These are phyloP conservation scores for Actinia tenebrosa DNA, from an alignment of 64 coral and sea anemone genomes.

Conservation along the genomic window DNA sequence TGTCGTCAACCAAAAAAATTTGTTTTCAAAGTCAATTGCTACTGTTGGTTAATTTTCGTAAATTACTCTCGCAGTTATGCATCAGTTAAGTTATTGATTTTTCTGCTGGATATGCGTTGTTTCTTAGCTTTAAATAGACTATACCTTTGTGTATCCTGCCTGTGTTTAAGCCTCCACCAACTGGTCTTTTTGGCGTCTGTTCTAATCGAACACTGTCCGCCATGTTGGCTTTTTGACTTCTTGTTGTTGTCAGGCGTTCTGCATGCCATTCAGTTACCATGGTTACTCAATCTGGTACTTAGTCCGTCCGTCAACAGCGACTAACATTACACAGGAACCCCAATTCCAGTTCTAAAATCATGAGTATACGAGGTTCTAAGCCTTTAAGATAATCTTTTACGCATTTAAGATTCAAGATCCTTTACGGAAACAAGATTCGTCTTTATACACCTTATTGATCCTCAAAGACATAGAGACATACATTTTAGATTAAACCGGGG, in stretches of 20 bases:
- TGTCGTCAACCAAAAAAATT: not conserved
- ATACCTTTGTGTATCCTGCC: slow-evolving; percentile 88
- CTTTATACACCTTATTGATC: too few relatives aligned
- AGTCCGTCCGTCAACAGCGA: not conserved
- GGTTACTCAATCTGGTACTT: not conserved
- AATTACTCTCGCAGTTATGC: too few relatives aligned
- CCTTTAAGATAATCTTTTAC: too few relatives aligned
- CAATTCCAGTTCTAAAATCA: not conserved
- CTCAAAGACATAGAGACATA: too few relatives aligned
- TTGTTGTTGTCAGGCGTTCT: not conserved
- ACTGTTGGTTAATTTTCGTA: too few relatives aligned
- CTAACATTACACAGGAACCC: not conserved
- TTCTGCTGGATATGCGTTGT: not conserved
- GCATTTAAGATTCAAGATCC: too few relatives aligned
- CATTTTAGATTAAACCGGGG: too few relatives aligned
- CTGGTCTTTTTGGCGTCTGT: slow-evolving; percentile 64
- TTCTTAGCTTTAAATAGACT: not conserved
- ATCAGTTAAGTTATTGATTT: not conserved
- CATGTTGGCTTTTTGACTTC: slow-evolving; percentile 50
- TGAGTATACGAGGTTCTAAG: too few relatives aligned
- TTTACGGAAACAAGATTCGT: too few relatives aligned
- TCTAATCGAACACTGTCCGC: slow-evolving; percentile 85
- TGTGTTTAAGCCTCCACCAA: slow-evolving; percentile 69
- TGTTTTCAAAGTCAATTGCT: too few relatives aligned
- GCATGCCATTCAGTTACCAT: not conserved